These are phyloP conservation scores for Heliconius himera DNA, from an alignment of 1,140 invertebrate genomes.

Conservation along the genomic window DNA sequence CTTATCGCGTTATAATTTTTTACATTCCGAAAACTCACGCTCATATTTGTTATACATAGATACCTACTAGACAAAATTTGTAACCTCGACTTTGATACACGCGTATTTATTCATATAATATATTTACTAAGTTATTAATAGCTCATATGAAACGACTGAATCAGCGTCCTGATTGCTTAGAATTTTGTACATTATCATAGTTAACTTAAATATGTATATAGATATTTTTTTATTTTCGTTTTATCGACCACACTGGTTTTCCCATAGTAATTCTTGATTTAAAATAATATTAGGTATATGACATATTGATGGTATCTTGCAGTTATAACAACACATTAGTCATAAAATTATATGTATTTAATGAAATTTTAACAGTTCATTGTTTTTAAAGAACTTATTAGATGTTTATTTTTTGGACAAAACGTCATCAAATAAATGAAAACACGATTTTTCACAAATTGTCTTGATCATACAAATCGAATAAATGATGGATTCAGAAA, in stretches of 20 bases:
- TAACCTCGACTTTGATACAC: constrained; percentile 65
- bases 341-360: too few species aligned
- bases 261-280: too few species aligned
- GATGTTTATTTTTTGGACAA: too few species aligned
- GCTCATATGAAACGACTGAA: constrained; percentile 56
- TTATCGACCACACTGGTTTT: neutral
- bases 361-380: too few species aligned
- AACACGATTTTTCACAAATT: too few species aligned
- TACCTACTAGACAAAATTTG: constrained; percentile 50
- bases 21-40: neutral
- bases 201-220: neutral
- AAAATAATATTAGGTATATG: too few species aligned
- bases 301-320: too few species aligned
- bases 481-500: too few species aligned
- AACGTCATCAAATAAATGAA: too few species aligned
- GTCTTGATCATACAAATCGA: too few species aligned
- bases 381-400: too few species aligned
- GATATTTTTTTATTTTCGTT: neutral
- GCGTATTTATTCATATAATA: constrained; percentile 41
- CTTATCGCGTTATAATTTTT: neutral
- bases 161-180: constrained; percentile 50
- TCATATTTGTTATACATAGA: neutral
- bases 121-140: constrained; percentile 72
- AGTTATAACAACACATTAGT: too few species aligned
- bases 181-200: constrained; percentile 22